These are phyloP conservation scores for Eriosoma lanigerum DNA, from an alignment of 1,140 invertebrate species.

Conservation along the genomic window DNA sequence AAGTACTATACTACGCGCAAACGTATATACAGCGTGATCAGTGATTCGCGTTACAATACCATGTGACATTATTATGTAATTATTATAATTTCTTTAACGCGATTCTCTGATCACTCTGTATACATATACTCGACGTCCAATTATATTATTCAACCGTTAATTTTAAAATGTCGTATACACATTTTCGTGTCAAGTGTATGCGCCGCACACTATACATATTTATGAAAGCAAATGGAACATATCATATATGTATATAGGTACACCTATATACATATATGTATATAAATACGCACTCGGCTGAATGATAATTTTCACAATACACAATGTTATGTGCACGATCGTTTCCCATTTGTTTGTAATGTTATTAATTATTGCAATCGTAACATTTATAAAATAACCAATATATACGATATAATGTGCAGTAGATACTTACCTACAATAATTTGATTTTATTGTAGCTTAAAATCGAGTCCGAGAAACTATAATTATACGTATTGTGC, in stretches of 20 bases:
- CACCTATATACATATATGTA: no score
- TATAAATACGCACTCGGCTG: neutral
- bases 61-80: neutral
- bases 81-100: no score
- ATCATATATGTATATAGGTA: no score
- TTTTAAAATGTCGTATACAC: constrained; percentile 5
- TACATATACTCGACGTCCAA: no score
- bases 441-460: no score
- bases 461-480: constrained; percentile 1
- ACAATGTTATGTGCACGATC: neutral
- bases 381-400: no score
- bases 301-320: neutral
- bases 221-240: neutral
- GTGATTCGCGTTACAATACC: neutral
- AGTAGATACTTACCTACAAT: no score
- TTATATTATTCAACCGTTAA: neutral
- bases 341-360: neutral
- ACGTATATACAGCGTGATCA: neutral
- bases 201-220: neutral
- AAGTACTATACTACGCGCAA: neutral
- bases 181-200: neutral
- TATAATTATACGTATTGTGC: no score
- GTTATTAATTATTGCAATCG: neutral
- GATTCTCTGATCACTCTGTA: no score
- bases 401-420: no score